Conservation (phyloP, 2,113 vertebrate species). For the Spea bombifrons region DNA sequence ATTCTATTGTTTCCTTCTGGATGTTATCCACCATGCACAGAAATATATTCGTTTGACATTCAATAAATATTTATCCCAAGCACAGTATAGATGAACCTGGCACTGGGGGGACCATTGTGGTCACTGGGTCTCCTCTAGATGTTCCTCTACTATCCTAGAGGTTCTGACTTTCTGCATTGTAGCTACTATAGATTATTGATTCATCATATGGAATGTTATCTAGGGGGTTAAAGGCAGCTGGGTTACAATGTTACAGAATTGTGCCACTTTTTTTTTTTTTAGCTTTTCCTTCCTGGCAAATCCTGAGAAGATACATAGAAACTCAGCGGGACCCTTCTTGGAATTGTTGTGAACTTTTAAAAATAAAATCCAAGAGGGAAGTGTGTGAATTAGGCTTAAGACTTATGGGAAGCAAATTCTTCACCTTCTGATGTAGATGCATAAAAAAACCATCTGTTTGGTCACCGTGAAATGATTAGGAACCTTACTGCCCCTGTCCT, state of each 20-base stretch:
- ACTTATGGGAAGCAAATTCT: conserved; percentile 58
- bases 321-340: conserved; percentile 35
- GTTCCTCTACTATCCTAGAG: too few relatives aligned
- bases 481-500: conserved; percentile 53
- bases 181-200: too few relatives aligned
- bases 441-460: conserved; percentile 62
- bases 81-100: too few relatives aligned
- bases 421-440: conserved; percentile 62
- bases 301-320: neutral
- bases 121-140: too few relatives aligned
- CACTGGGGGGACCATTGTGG: too few relatives aligned
- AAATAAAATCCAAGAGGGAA: conserved; percentile 52
- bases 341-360: conserved; percentile 28
- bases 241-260: conserved; percentile 1
- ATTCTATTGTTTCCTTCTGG: too few relatives aligned
- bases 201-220: too few relatives aligned
- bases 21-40: too few relatives aligned
- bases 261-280: conserved; percentile 23
- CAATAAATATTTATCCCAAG: too few relatives aligned
- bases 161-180: too few relatives aligned
- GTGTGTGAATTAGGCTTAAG: conserved; percentile 56
- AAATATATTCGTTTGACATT: too few relatives aligned
- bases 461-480: conserved; percentile 68
- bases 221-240: neutral
- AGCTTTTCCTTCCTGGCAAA: conserved; percentile 30